Evolutionary conservation across 35 echinoderm and acorn worm species (phyloP), one percentile per base, ranked within the genome.

Genomic region (Heliocidaris tuberculata): DNA sequence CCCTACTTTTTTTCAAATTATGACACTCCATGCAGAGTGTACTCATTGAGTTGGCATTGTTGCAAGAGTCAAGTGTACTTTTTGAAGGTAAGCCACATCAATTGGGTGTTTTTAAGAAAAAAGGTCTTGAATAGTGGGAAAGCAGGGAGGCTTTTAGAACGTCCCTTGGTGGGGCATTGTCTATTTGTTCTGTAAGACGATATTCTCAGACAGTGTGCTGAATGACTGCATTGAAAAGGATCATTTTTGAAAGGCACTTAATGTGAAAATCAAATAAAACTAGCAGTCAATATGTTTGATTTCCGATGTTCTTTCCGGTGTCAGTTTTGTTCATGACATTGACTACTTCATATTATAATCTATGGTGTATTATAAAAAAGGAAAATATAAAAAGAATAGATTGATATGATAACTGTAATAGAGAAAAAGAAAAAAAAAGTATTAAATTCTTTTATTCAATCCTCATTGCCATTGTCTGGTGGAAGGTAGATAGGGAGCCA

Each of bases 161-260:
- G 65, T 78, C 65, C 65, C 65, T 27, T 78, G 65, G 21, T 19
- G 27, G 65, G 27, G 27, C 19, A 78, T 78, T 78, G 17, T 78
- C 65, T 78, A 78, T 78, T 78, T 78, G 65, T 78, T 78, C 65
- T 27, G 65, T 21, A 78, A 78, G 65, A 78, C 65, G 65, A 78
- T 78, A 78, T 78, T 78, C 65, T 21, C 65, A 78, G 21, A 78
- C 27, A 8, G 19, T 78, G 19, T n/a, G 65, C 65, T 78, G 19
- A 78, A 24, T n/a, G 65, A 78, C 21, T 19, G 21, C 65, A 78
- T n/a, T 78, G 15, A 78, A 78, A 27, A n/a, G 65, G 27, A 0
- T 78, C 65, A 27, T 78, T 19, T 78, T 78, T 78, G 65, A 78
- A 71, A 78, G 27, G 65, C 21, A n/a, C 27, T 78, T 78, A 78